Evolutionary conservation across 2,797 vertebrate genomes (phyloP).

Genomic region (Hozukius guyotensis): DNA sequence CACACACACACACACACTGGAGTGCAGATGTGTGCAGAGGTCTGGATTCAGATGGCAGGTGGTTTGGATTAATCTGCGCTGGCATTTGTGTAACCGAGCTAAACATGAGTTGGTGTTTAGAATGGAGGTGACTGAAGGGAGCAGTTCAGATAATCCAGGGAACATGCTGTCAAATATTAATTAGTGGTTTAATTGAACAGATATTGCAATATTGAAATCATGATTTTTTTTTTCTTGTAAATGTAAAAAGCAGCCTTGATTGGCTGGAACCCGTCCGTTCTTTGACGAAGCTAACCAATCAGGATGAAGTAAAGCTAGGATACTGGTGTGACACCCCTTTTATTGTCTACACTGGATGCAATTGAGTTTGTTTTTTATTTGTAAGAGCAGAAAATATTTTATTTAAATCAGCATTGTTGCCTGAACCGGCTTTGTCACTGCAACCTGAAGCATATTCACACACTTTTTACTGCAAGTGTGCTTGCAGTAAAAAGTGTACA

Average conservation of each 20-base stretch:
- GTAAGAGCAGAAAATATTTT: neutral
- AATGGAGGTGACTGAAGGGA: neutral
- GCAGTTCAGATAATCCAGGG: neutral
- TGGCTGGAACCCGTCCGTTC: neutral
- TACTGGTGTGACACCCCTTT: neutral
- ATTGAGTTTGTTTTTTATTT: neutral
- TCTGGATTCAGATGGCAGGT: conserved; percentile 21
- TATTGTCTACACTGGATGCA: neutral
- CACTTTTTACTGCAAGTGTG: neutral
- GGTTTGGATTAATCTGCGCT: conserved; percentile 23
- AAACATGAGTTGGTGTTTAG: conserved; percentile 6
- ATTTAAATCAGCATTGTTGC: neutral
- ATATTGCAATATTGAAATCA: neutral
- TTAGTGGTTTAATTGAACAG: neutral
- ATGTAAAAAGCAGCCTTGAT: neutral
- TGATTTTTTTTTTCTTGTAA: neutral
- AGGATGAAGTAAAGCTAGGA: neutral
- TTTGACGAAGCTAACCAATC: neutral
- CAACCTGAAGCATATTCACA: neutral
- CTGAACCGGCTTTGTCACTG: neutral
- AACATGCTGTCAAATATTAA: neutral
- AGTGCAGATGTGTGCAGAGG: conserved; percentile 26
- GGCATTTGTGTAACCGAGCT: conserved; percentile 23
- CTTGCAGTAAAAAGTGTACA: neutral
- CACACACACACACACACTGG: neutral